Evolutionary conservation across 2,888 invertebrate genomes (phyloP).

Genomic region (Spodoptera littoralis): DNA sequence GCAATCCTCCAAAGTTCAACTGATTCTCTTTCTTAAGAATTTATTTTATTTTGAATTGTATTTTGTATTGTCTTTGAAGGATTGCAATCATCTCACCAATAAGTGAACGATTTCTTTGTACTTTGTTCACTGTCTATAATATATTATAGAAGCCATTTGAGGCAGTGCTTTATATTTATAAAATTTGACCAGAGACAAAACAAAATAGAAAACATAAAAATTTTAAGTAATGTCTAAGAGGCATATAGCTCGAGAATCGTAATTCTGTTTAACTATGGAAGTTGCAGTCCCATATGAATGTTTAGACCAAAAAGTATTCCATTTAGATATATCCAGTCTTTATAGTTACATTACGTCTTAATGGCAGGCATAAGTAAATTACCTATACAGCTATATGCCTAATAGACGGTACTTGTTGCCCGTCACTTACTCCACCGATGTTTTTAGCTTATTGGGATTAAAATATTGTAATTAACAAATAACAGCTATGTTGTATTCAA

Average conservation of each 20-base stretch:
- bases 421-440: conserved; percentile 39
- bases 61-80: conserved; percentile 46
- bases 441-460: conserved; percentile 12
- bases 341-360: conserved; percentile 7
- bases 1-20: conserved; percentile 51
- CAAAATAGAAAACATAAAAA: conserved; percentile 34
- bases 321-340: conserved; percentile 18
- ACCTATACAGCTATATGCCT: conserved; percentile 42
- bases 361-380: conserved; percentile 3
- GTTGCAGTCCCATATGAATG: not conserved
- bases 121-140: conserved; percentile 72
- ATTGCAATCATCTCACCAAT: conserved; percentile 55
- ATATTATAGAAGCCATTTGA: conserved; percentile 48
- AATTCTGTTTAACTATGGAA: conserved; percentile 8
- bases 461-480: conserved; percentile 10
- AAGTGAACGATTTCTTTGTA: conserved; percentile 76
- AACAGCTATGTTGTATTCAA: conserved; percentile 30
- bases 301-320: conserved; percentile 8
- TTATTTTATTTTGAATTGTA: conserved; percentile 8
- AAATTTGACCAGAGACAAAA: conserved; percentile 45
- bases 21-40: not conserved
- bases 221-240: conserved; percentile 50
- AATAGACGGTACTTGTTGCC: conserved; percentile 36
- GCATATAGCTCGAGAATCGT: conserved; percentile 37
- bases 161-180: conserved; percentile 52